Conservation (phyloP, 2,113 vertebrate genomes). For the Tenebrosternarchus preto region DNA sequence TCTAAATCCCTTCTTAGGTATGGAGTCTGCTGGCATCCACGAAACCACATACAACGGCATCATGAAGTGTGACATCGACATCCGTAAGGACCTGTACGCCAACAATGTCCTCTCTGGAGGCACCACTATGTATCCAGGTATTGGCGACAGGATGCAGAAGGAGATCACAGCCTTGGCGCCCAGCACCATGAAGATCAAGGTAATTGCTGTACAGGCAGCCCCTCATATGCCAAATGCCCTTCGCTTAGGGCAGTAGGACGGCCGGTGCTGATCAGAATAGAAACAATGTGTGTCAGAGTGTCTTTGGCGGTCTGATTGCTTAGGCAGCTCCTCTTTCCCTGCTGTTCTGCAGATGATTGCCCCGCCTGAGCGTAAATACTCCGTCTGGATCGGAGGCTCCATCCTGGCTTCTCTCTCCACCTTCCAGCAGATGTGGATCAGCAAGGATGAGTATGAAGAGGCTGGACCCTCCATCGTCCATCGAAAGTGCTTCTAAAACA, state of each 20-base stretch:
- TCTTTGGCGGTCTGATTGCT: no score
- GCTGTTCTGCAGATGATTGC: constrained; percentile 84
- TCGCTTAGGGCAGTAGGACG: no score
- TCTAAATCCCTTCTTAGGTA: constrained; percentile 12
- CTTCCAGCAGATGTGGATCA: constrained; percentile 99
- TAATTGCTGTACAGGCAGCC: not conserved
- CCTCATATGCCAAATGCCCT: no score
- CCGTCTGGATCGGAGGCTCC: constrained; percentile 97
- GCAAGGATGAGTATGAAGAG: constrained; percentile 98
- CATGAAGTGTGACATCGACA: constrained; percentile 45
- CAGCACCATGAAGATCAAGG: constrained; percentile 49
- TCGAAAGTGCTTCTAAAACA: constrained; percentile 97
- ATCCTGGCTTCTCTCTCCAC: constrained; percentile 98
- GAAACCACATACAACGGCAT: constrained; percentile 42
- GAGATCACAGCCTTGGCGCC: constrained; percentile 43
- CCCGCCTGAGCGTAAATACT: constrained; percentile 96
- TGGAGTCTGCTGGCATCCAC: constrained; percentile 45
- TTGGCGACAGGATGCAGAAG: constrained; percentile 42
- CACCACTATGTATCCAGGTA: constrained; percentile 44
- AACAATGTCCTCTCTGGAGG: constrained; percentile 44
- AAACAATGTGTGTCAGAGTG: not conserved
- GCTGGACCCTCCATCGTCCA: constrained; percentile 98
- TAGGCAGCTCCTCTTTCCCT: not conserved
- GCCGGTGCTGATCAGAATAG: no score
- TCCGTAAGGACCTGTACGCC: constrained; percentile 37